Evolutionary conservation across 2,113 vertebrate genomes (phyloP).

Genomic region (Tylochromis polylepis): DNA sequence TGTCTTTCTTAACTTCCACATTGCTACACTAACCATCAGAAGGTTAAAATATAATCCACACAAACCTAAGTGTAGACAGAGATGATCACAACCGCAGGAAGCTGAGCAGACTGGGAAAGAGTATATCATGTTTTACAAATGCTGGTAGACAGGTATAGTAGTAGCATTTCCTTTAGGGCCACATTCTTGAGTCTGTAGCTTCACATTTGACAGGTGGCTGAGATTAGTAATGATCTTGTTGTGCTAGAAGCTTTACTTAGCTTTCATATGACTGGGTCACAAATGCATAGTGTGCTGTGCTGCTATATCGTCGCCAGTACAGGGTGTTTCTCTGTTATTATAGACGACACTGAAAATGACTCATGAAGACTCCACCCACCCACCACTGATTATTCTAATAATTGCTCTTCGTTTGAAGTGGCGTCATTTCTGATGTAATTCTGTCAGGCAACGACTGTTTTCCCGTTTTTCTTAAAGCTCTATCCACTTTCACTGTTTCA

Average conservation of each 20-base stretch:
- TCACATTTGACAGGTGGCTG: background rate
- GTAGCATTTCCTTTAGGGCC: background rate
- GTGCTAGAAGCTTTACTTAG: background rate
- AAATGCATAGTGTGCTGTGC: background rate
- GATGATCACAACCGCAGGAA: background rate
- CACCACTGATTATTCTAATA: constrained; percentile 10
- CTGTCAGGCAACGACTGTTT: background rate
- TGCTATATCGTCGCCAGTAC: background rate
- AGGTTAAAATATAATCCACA: background rate
- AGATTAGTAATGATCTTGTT: background rate
- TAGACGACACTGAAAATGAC: constrained; percentile 8
- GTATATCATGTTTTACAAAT: background rate
- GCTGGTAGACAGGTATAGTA: background rate
- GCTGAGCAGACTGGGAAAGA: background rate
- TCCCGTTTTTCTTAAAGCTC: background rate
- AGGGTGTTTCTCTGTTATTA: background rate
- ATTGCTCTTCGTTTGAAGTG: background rate
- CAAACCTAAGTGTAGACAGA: background rate
- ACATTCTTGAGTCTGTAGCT: background rate
- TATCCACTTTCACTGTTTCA: background rate
- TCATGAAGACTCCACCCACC: background rate
- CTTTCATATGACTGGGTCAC: background rate
- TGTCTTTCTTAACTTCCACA: background rate
- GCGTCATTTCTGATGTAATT: background rate
- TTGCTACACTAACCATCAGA: background rate